Percentiles rank a stretch among this genome's conserved stretches.
These are phyloP conservation scores for Mythimna vitellina DNA, from an alignment of 2,888 invertebrate genomes.

Conservation along the genomic window DNA sequence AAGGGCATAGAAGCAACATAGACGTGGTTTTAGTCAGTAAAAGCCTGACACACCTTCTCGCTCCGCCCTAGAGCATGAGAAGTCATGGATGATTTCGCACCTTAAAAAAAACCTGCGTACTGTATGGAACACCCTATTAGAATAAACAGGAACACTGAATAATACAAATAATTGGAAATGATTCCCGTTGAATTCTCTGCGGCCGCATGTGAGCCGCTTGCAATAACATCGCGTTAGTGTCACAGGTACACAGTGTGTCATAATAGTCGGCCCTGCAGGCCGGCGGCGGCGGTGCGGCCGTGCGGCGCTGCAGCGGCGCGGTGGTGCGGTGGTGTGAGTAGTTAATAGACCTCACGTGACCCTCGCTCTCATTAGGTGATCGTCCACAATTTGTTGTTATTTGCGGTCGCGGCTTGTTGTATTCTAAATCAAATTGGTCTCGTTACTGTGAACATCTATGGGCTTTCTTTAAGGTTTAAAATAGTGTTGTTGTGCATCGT, in stretches of 20 bases:
- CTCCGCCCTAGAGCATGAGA: no score
- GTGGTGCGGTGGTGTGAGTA: constrained; percentile 1
- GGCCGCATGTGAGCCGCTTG: neutral
- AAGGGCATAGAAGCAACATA: no score
- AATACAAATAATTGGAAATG: neutral
- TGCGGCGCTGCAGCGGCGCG: neutral
- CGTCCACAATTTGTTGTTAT: neutral
- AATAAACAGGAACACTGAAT: neutral
- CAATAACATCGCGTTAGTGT: neutral
- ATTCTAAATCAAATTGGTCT: neutral
- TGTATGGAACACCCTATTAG: neutral
- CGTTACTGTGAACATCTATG: neutral
- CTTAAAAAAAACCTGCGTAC: no score
- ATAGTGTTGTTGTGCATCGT: neutral
- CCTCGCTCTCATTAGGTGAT: neutral
- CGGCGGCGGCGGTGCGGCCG: neutral
- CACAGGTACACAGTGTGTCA: neutral
- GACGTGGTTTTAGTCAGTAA: neutral
- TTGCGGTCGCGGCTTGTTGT: neutral
- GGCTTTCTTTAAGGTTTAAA: neutral
- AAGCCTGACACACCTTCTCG: no score
- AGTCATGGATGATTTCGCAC: no score
- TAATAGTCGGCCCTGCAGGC: neutral
- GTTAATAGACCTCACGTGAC: constrained; percentile 1
- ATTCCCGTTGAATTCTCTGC: neutral